Conservation (phyloP, 2,888 invertebrate species). For the Agriopis marginaria region DNA sequence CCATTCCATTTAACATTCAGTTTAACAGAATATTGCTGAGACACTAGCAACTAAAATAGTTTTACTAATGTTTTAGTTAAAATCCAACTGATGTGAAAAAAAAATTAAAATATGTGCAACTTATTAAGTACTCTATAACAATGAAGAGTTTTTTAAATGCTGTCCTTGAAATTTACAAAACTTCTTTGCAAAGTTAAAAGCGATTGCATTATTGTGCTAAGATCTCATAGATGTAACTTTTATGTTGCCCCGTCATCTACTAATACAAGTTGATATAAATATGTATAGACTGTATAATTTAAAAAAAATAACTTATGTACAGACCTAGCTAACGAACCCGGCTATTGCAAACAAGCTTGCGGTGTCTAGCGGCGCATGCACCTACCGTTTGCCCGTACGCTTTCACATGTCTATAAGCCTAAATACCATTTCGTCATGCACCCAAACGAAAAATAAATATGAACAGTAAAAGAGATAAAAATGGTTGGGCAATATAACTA, state of each 20-base stretch:
- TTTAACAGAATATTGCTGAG: no score
- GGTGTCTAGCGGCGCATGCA: no score
- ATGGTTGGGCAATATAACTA: background rate
- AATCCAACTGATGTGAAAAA: no score
- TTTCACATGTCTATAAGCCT: no score
- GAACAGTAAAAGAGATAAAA: background rate
- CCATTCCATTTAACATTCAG: no score
- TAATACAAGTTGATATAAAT: background rate
- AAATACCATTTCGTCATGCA: background rate
- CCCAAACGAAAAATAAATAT: background rate
- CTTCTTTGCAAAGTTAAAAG: background rate
- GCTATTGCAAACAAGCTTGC: no score
- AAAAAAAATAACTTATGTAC: no score
- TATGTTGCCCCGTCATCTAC: conserved; percentile 1
- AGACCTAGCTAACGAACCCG: no score
- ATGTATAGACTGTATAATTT: background rate
- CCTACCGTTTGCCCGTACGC: no score
- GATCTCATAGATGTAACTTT: conserved; percentile 6
- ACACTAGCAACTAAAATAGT: no score
- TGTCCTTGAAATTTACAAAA: background rate
- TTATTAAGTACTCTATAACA: background rate
- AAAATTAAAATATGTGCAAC: background rate
- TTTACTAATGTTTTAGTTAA: no score
- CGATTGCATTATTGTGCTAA: conserved; percentile 1
- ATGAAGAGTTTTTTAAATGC: background rate